These are phyloP conservation scores for Sebastes jordani DNA, from an alignment of 2,797 vertebrate species.

Conservation along the genomic window DNA sequence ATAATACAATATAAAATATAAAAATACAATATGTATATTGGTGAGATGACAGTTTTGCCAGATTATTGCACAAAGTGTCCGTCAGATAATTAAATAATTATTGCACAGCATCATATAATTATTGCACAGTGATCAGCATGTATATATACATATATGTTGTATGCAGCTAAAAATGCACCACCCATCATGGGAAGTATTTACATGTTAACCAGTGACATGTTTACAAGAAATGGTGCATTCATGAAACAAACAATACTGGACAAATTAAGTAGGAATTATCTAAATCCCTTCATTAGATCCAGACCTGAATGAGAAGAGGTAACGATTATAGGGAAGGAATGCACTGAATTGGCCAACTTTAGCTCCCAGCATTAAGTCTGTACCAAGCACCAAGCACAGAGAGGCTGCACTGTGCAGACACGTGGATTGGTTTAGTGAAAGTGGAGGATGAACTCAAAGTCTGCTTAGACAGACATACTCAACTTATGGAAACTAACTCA, in stretches of 20 bases:
- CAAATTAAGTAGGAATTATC: constrained; percentile 9
- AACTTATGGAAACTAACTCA: constrained; percentile 17
- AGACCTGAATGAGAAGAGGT: constrained; percentile 5
- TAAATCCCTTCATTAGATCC: constrained; percentile 12
- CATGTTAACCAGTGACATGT: not conserved
- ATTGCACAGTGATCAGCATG: too few relatives aligned
- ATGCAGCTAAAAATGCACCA: not conserved
- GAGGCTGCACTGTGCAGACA: constrained; percentile 50
- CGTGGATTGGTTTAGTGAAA: constrained; percentile 71
- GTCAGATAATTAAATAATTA: too few relatives aligned
- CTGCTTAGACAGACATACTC: not conserved
- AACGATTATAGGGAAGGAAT: constrained; percentile 49
- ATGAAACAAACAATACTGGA: not conserved
- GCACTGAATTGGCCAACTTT: constrained; percentile 27
- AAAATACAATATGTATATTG: too few relatives aligned
- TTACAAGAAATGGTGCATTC: constrained; percentile 3
- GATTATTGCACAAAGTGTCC: too few relatives aligned
- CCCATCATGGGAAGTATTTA: not conserved
- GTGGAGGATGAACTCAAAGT: constrained; percentile 44
- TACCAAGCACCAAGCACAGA: constrained; percentile 47
- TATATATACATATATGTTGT: too few relatives aligned
- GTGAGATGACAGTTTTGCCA: too few relatives aligned
- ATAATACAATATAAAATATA: too few relatives aligned
- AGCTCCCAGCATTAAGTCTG: constrained; percentile 46
- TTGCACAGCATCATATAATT: too few relatives aligned